These are phyloP conservation scores for Prietella phreatophila DNA, from an alignment of 2,113 vertebrate genomes.

Conservation along the genomic window DNA sequence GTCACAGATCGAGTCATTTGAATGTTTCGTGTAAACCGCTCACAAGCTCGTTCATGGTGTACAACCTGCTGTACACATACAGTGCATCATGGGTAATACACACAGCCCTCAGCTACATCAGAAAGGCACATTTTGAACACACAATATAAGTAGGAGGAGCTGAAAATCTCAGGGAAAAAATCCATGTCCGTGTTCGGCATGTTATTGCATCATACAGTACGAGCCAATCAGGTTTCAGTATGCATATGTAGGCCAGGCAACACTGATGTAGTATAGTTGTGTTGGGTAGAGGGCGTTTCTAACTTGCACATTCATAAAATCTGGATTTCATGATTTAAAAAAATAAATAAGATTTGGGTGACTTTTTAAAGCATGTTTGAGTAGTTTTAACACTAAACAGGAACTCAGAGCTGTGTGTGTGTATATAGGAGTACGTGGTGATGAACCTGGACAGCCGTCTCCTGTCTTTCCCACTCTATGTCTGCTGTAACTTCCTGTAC, in stretches of 20 bases:
- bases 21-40: not conserved
- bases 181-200: not conserved
- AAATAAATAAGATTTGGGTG: too few relatives aligned
- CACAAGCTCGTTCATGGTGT: not conserved
- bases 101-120: not conserved
- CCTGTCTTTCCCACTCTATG: constrained; percentile 89
- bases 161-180: not conserved
- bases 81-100: not conserved
- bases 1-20: not conserved
- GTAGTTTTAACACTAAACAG: too few relatives aligned
- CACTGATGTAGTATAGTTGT: not conserved
- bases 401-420: not conserved
- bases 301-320: too few relatives aligned
- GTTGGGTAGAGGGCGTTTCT: not conserved
- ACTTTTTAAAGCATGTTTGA: not conserved
- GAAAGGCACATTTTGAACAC: not conserved
- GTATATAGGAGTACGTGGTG: constrained; percentile 87
- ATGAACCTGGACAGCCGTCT: constrained; percentile 95
- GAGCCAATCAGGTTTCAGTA: not conserved
- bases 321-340: too few relatives aligned
- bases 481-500: constrained; percentile 97
- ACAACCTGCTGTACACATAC: not conserved
- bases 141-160: not conserved
- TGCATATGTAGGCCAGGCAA: not conserved
- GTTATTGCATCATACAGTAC: not conserved